phyloP scores from a whole-genome alignment of 2,113 vertebrate species.

The Apodemus speciosus region DNA sequence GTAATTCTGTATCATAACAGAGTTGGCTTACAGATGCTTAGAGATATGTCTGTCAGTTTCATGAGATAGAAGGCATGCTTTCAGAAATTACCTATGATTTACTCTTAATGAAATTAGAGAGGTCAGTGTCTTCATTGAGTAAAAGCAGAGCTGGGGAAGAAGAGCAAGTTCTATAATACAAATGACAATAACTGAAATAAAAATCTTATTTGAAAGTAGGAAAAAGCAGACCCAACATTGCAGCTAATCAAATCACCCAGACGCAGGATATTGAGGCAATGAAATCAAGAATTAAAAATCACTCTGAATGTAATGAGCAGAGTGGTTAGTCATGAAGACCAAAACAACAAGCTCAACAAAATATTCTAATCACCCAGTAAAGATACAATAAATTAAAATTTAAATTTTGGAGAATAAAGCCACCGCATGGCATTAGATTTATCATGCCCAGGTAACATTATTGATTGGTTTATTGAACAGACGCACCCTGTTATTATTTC shows the following conservation, averaged over 20 bases:
- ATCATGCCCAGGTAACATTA: background rate
- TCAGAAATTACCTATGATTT: constrained; percentile 63
- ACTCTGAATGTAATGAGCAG: constrained; percentile 50
- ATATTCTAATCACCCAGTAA: constrained; percentile 42
- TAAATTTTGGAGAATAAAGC: background rate
- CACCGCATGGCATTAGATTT: background rate
- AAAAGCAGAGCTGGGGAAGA: constrained; percentile 64
- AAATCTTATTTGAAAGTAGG: constrained; percentile 74
- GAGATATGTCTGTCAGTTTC: constrained; percentile 42
- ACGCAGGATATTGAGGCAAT: constrained; percentile 73
- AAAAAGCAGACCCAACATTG: constrained; percentile 70
- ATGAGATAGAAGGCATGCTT: constrained; percentile 49
- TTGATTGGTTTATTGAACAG: background rate
- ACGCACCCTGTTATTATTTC: background rate
- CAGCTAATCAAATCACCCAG: constrained; percentile 72
- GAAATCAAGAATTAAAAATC: constrained; percentile 69
- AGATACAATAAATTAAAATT: constrained; percentile 29
- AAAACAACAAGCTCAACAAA: constrained; percentile 56
- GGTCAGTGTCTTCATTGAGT: constrained; percentile 62
- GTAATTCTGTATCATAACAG: background rate
- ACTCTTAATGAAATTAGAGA: constrained; percentile 73
- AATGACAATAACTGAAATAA: constrained; percentile 76
- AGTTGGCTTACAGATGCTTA: background rate
- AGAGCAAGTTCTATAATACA: constrained; percentile 68
- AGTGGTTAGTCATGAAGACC: constrained; percentile 56